Base-by-base conservation (phyloP, 2,888 invertebrate species). In the Leptura quadrifasciata region DNA sequence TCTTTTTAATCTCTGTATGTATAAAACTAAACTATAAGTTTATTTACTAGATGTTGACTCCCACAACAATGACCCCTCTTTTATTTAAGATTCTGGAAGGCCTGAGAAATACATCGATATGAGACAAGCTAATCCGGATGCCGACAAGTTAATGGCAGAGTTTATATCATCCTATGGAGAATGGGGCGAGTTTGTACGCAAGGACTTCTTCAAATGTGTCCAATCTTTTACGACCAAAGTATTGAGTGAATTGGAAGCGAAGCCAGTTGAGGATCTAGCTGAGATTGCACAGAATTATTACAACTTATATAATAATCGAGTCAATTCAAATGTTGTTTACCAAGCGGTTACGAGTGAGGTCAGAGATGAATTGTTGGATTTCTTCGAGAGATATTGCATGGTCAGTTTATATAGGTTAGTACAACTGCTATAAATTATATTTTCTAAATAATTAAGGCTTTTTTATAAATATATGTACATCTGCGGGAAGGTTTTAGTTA, bases 381-480 rank as follows among this genome's bases (percentile, higher is more conserved):
- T 96, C 87, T 95, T 96, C 63, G 99, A 99, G 90, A 96, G 96
- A 86, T 97, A 97, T 87, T 93, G 98, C 67, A 98, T 98, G 94
- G 95, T 96, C 0, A 93, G 95, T 85, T 91, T 98, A 76, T 98
- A 99, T 87, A 94, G 95, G 94, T 94, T 86, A 91, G 91, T 81
- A 5, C 4, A 75, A 35, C 31, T n/a, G 31, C 27, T 65, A n/a
- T 47, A 65, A 67, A 27, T 15, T 70, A 60, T 31, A 47, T 69
- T 68, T 27, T n/a, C n/a, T n/a, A n/a, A n/a, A n/a, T n/a, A n/a
- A n/a, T n/a, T n/a, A n/a, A n/a, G n/a, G n/a, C n/a, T n/a, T n/a
- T n/a, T n/a, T n/a, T n/a, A n/a, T n/a, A n/a, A n/a, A n/a, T n/a
- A n/a, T n/a, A n/a, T n/a, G n/a, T n/a, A n/a, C n/a, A n/a, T n/a